Percentiles rank a stretch among this genome's conserved stretches.
Evolutionary conservation across 2,888 invertebrate genomes (phyloP).

Genomic region (Himalopsyche kuldschensis): DNA sequence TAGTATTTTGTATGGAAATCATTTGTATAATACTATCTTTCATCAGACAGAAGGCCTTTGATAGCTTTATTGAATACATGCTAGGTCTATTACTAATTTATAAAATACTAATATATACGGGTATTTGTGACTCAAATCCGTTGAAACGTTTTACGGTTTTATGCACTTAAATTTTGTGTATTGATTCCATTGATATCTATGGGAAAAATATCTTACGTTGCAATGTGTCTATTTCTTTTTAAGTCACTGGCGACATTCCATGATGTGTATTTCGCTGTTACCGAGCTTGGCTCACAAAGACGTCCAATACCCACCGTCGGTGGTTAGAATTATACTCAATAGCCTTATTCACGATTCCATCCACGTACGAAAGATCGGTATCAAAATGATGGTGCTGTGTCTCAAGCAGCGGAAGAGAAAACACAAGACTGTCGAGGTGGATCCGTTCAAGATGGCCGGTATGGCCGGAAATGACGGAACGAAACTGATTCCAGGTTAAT

Average conservation of each 20-base stretch:
- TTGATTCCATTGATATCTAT: no score
- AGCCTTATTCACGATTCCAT: slow-evolving; percentile 77
- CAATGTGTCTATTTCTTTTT: slow-evolving; percentile 32
- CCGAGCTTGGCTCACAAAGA: slow-evolving; percentile 73
- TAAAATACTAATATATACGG: no score
- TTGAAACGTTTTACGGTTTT: no score
- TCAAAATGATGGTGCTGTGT: slow-evolving; percentile 63
- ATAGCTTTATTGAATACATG: no score
- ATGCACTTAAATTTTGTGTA: no score
- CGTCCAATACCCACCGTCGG: slow-evolving; percentile 63
- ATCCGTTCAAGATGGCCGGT: slow-evolving; percentile 58
- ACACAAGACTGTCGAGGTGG: slow-evolving; percentile 62
- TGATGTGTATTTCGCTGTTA: slow-evolving; percentile 74
- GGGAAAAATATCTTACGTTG: no score
- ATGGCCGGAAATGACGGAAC: slow-evolving; percentile 42
- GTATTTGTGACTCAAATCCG: no score
- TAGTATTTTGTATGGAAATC: no score
- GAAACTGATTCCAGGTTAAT: slow-evolving; percentile 49
- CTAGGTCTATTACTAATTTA: no score
- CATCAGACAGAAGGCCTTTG: no score
- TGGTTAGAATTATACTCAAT: slow-evolving; percentile 66
- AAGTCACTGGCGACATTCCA: slow-evolving; percentile 82
- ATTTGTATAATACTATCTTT: no score
- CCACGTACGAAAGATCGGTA: slow-evolving; percentile 73
- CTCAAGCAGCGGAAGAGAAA: slow-evolving; percentile 73